Percentiles rank a stretch among this genome's conserved stretches.
Evolutionary conservation across 1,140 invertebrate genomes (phyloP).

Genomic region (Leptinotarsa defecta): DNA sequence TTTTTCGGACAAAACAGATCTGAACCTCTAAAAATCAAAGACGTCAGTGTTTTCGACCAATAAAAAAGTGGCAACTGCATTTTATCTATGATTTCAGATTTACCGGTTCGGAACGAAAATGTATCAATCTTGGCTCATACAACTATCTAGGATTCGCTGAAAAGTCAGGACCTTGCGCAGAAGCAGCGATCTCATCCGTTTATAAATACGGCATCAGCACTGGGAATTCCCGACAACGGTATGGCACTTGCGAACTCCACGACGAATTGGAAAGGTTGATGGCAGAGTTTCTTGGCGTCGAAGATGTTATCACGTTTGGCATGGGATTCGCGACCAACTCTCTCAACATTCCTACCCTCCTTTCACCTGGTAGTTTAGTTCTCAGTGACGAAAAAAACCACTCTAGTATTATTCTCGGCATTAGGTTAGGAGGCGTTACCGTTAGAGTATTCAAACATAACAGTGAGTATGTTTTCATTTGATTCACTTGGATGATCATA

Average conservation of each 20-base stretch:
- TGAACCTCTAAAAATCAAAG: too few relatives aligned
- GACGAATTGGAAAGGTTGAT: slow-evolving; percentile 82
- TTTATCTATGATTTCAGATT: slow-evolving; percentile 61
- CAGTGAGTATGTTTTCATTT: slow-evolving; percentile 56
- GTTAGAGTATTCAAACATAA: slow-evolving; percentile 92
- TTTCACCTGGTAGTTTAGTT: slow-evolving; percentile 84
- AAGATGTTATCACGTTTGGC: slow-evolving; percentile 92
- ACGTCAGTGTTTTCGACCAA: too few relatives aligned
- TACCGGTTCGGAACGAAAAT: slow-evolving; percentile 78
- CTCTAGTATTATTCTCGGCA: slow-evolving; percentile 92
- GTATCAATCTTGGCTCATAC: slow-evolving; percentile 90
- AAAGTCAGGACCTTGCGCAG: slow-evolving; percentile 72
- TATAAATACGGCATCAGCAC: slow-evolving; percentile 72
- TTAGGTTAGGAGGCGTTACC: slow-evolving; percentile 84
- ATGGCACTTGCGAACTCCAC: slow-evolving; percentile 76
- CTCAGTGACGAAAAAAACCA: slow-evolving; percentile 93
- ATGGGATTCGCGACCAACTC: slow-evolving; percentile 99
- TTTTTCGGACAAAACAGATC: too few relatives aligned
- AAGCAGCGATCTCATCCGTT: slow-evolving; percentile 68
- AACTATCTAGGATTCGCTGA: slow-evolving; percentile 92
- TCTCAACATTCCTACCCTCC: slow-evolving; percentile 85
- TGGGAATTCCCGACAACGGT: slow-evolving; percentile 66
- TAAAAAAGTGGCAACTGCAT: too few relatives aligned
- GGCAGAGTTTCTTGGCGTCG: slow-evolving; percentile 87
- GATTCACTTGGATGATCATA: too few relatives aligned